A percentile compares a stretch with the other conserved stretches of the same genome.
These are phyloP conservation scores for Sebastes trivittatus DNA, from an alignment of 2,797 vertebrate species.

Conservation along the genomic window DNA sequence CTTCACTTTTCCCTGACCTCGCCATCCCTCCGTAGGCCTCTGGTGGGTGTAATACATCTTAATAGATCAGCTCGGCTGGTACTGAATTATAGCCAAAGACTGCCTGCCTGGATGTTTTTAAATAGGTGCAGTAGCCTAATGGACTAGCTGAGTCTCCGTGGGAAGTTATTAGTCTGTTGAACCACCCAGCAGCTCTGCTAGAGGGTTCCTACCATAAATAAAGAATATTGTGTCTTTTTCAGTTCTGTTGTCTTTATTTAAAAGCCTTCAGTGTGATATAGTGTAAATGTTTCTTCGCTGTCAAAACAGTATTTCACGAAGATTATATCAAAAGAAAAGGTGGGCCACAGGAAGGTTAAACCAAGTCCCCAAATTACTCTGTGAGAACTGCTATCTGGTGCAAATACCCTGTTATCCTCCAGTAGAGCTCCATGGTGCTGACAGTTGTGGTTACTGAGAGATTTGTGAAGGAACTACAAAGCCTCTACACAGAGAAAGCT, in stretches of 20 bases:
- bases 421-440: constrained; percentile 3
- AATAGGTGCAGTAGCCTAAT: constrained; percentile 66
- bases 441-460: constrained; percentile 23
- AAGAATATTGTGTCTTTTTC: constrained; percentile 54
- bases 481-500: not conserved
- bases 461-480: constrained; percentile 27
- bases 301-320: constrained; percentile 65
- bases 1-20: constrained; percentile 66
- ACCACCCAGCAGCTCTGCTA: constrained; percentile 17
- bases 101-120: constrained; percentile 65
- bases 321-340: constrained; percentile 63
- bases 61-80: constrained; percentile 74
- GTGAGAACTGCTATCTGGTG: constrained; percentile 29
- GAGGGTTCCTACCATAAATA: constrained; percentile 47
- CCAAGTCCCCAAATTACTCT: constrained; percentile 36
- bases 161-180: constrained; percentile 64
- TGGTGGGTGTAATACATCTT: constrained; percentile 74
- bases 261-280: constrained; percentile 62
- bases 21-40: constrained; percentile 50
- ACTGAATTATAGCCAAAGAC: constrained; percentile 72
- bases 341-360: constrained; percentile 46
- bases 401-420: constrained; percentile 35
- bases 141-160: constrained; percentile 44
- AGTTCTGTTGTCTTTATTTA: constrained; percentile 45
- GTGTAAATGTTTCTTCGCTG: constrained; percentile 55